A percentile compares a stretch with the other conserved stretches of the same genome.
phyloP scores from a whole-genome alignment of 2,797 vertebrate genomes.

The Takifugu ocellatus region DNA sequence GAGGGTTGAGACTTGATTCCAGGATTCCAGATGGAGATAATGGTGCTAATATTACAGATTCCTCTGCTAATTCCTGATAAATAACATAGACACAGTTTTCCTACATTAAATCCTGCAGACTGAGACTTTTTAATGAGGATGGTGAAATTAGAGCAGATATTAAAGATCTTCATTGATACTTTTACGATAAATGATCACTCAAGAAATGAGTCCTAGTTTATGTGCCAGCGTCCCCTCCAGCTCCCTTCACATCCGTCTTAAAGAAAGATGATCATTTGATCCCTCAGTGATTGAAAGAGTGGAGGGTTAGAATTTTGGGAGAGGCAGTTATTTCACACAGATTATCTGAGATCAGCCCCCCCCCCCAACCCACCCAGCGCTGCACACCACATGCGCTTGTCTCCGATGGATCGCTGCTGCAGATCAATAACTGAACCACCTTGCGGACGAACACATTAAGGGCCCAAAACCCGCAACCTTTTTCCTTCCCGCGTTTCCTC shows the following conservation, averaged over 20 bases:
- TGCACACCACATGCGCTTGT: no score
- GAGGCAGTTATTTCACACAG: slow-evolving; percentile 27
- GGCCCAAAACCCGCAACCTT: background rate
- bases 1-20: background rate
- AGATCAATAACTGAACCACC: no score
- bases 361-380: slow-evolving; percentile 3
- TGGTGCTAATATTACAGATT: background rate
- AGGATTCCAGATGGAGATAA: no score
- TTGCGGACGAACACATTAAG: no score
- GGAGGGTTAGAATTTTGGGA: slow-evolving; percentile 46
- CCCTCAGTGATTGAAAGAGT: slow-evolving; percentile 33
- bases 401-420: no score
- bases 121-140: slow-evolving; percentile 30
- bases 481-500: background rate
- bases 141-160: slow-evolving; percentile 24
- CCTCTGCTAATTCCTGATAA: background rate
- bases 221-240: slow-evolving; percentile 37
- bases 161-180: slow-evolving; percentile 17
- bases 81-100: background rate
- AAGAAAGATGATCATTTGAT: slow-evolving; percentile 56
- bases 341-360: slow-evolving; percentile 39
- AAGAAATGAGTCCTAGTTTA: slow-evolving; percentile 52
- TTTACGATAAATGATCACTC: no score
- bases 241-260: slow-evolving; percentile 20
- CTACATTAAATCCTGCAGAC: background rate